Evolutionary conservation across 2,797 vertebrate genomes (phyloP).

Genomic region (Coracias cyanogaster): DNA sequence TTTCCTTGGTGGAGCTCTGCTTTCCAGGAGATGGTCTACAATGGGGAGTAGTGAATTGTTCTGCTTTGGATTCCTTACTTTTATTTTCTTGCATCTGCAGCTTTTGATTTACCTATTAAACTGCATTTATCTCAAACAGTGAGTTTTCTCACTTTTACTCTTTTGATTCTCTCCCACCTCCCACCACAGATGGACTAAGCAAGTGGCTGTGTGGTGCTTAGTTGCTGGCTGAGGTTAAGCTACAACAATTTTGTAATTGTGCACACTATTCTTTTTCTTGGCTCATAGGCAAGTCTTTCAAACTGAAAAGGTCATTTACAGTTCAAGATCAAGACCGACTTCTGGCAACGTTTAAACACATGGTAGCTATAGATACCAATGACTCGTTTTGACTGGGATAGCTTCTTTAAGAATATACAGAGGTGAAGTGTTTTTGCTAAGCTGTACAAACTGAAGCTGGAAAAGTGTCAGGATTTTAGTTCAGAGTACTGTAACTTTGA

Average conservation of each 20-base stretch:
- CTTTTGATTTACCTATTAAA: not conserved
- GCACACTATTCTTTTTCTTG: not conserved
- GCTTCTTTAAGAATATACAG: not conserved
- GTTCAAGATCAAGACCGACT: not conserved
- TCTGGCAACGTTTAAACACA: not conserved
- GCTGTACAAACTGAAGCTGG: not conserved
- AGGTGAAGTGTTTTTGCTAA: not conserved
- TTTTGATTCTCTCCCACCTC: not conserved
- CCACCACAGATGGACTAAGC: fast-evolving
- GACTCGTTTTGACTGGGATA: not conserved
- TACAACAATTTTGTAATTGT: not conserved
- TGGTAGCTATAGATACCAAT: not conserved
- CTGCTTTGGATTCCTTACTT: not conserved
- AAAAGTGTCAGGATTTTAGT: not conserved
- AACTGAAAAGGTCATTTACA: not conserved
- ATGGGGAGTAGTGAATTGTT: not conserved
- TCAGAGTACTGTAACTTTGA: not conserved
- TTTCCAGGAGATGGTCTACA: not conserved
- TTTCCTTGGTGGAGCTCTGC: fast-evolving
- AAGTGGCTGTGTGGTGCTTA: not conserved
- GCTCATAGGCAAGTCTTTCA: not conserved
- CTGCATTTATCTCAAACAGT: not conserved
- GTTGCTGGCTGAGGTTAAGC: fast-evolving
- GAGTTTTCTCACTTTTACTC: not conserved
- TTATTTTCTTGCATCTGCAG: not conserved